phyloP scores from a whole-genome alignment of 2,888 invertebrate species.

The Synanthedon formicaeformis region DNA sequence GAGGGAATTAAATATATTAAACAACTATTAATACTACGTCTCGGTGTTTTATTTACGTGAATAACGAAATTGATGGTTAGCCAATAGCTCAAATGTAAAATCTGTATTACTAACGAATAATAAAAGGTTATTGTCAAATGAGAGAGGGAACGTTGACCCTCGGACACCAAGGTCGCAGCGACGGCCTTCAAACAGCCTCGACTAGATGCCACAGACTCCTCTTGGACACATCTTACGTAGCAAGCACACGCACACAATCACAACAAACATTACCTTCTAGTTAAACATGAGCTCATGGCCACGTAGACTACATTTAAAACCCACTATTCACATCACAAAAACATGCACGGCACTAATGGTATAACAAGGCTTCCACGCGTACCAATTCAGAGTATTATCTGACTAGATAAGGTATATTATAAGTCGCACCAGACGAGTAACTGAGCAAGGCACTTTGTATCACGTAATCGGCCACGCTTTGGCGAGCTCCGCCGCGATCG shows the following conservation, averaged over 20 bases:
- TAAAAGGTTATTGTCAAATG: too few species aligned
- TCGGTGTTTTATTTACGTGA: too few species aligned
- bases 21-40: too few species aligned
- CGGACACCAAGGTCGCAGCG: slow-evolving; percentile 63
- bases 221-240: slow-evolving; percentile 34
- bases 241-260: slow-evolving; percentile 37
- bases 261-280: slow-evolving; percentile 50
- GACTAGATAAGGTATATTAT: slow-evolving; percentile 47
- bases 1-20: too few species aligned
- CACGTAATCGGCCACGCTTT: slow-evolving; percentile 45
- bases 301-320: slow-evolving; percentile 46
- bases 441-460: background rate
- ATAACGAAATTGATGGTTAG: too few species aligned
- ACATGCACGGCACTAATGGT: slow-evolving; percentile 22
- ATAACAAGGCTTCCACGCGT: slow-evolving; percentile 24
- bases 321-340: slow-evolving; percentile 35
- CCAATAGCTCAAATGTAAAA: too few species aligned
- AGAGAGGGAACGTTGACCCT: slow-evolving; percentile 60
- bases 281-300: slow-evolving; percentile 60
- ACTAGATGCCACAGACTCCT: slow-evolving; percentile 38
- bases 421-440: background rate
- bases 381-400: slow-evolving; percentile 60
- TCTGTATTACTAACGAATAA: too few species aligned
- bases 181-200: slow-evolving; percentile 68
- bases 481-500: slow-evolving; percentile 45